phyloP scores from a whole-genome alignment of 2,888 invertebrate species.

The Argyra leucocephala region DNA sequence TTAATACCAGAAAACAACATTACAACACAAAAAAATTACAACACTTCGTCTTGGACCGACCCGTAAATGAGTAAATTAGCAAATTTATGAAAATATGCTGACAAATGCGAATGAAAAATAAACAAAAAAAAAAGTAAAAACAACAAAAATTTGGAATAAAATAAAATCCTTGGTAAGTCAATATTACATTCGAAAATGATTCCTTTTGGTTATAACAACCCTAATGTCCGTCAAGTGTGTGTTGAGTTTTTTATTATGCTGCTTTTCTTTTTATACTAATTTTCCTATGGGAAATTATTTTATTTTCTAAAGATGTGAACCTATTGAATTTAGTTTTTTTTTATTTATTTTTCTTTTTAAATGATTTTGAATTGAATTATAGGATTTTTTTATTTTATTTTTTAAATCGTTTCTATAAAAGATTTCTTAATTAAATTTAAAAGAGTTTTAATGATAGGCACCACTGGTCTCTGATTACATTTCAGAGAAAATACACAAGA shows the following conservation, averaged over 20 bases:
- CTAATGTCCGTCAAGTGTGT: slow-evolving; percentile 6
- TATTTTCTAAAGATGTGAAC: not conserved
- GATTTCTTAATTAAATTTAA: no score
- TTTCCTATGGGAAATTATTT: no score
- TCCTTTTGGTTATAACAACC: not conserved
- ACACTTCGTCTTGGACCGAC: not conserved
- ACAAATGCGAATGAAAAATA: not conserved
- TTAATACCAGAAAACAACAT: not conserved
- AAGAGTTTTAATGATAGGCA: no score
- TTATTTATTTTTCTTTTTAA: no score
- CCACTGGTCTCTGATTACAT: no score
- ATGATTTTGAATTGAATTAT: no score
- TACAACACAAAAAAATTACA: not conserved
- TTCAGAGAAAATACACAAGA: no score
- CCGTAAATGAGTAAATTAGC: not conserved
- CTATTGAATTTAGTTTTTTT: not conserved
- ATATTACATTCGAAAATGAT: not conserved
- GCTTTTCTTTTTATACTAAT: not conserved
- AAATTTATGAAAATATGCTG: slow-evolving; percentile 6
- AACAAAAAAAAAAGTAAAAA: no score
- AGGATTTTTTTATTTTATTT: no score
- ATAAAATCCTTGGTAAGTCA: slow-evolving; percentile 2
- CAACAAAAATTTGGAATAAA: no score
- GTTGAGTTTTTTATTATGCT: not conserved
- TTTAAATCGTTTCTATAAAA: no score